Evolutionary conservation across 2,888 invertebrate species (phyloP).

Genomic region (Sinhomidia bicolor): DNA sequence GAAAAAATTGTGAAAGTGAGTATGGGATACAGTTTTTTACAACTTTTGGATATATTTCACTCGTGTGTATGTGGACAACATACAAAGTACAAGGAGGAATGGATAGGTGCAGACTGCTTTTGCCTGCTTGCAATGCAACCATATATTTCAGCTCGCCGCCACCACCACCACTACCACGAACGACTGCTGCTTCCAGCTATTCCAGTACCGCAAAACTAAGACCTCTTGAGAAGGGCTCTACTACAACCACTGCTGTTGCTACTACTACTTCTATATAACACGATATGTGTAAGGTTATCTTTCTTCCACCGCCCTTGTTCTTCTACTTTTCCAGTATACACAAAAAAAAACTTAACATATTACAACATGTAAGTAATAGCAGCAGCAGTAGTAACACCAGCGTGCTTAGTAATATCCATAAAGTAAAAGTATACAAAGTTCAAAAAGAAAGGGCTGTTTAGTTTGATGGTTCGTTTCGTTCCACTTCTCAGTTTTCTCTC

Average conservation of each 20-base stretch:
- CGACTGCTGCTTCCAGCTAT: slow-evolving; percentile 18
- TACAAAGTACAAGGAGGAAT: neutral
- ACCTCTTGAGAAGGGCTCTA: neutral
- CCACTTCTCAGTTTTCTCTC: slow-evolving; percentile 47
- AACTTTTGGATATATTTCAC: slow-evolving; percentile 30
- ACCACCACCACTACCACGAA: neutral
- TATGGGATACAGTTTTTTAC: slow-evolving; percentile 11
- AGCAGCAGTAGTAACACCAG: neutral
- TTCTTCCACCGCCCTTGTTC: neutral
- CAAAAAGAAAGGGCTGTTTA: slow-evolving; percentile 42
- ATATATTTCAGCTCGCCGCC: neutral
- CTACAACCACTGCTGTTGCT: neutral
- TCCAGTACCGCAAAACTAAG: neutral
- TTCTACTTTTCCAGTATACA: neutral
- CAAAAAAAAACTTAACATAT: neutral
- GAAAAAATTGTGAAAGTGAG: slow-evolving; percentile 8
- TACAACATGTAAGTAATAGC: neutral
- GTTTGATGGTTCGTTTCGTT: slow-evolving; percentile 53
- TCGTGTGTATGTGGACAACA: neutral
- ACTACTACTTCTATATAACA: neutral
- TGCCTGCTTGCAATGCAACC: neutral
- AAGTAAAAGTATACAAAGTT: slow-evolving; percentile 37
- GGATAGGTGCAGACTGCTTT: slow-evolving; percentile 6
- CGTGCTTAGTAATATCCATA: slow-evolving; percentile 3
- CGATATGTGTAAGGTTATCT: neutral